Conservation (phyloP, 2,113 vertebrate species). For the Penelope pileata region DNA sequence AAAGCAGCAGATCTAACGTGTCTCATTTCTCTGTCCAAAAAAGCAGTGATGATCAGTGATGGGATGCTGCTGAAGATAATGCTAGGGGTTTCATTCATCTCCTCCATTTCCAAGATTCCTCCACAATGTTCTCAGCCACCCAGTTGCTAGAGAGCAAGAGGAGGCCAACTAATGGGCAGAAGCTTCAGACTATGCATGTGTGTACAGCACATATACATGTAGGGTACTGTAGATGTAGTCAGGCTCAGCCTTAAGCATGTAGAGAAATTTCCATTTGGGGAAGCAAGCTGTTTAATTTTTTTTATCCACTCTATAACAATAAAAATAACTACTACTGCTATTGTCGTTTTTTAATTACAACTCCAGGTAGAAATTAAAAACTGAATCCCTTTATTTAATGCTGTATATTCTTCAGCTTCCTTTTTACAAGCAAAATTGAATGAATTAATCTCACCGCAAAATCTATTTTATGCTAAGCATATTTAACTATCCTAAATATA, state of each 20-base stretch:
- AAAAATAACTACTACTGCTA: not conserved
- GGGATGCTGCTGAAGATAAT: not conserved
- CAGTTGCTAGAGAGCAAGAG: not conserved
- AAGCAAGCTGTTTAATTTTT: not conserved
- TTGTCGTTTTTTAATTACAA: not conserved
- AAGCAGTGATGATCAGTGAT: not conserved
- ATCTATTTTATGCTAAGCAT: not conserved
- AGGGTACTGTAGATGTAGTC: not conserved
- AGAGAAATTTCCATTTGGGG: conserved; percentile 1
- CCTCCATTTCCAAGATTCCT: not conserved
- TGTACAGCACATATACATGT: not conserved
- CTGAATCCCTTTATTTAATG: not conserved
- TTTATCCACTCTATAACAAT: not conserved
- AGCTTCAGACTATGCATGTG: not conserved
- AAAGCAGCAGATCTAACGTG: not conserved
- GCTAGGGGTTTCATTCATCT: not conserved
- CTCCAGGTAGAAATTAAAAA: conserved; percentile 4
- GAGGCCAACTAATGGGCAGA: not conserved
- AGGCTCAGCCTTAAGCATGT: not conserved
- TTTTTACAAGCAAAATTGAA: not conserved
- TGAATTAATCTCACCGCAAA: not conserved
- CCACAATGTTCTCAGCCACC: not conserved
- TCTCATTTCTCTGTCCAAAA: not conserved
- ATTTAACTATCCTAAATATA: not conserved
- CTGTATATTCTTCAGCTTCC: not conserved